Evolutionary conservation across 2,113 vertebrate genomes (phyloP), one percentile per base, ranked within the genome.

Genomic region (Phocoena phocoena): DNA sequence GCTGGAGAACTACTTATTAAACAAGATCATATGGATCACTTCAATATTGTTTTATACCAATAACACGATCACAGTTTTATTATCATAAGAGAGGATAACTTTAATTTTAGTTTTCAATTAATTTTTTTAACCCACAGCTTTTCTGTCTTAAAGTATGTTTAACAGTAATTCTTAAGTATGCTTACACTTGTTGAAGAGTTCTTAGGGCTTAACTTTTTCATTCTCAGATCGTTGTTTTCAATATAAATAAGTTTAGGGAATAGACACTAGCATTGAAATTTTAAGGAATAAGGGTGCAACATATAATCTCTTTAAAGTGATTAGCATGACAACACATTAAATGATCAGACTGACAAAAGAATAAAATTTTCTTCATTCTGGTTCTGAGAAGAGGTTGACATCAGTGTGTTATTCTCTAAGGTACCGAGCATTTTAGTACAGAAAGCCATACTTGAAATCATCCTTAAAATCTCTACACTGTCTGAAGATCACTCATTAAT

Each of bases 301-400:
- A 92, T 83, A 31, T 90, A 96, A 96, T 41, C 79, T 83, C 80
- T 74, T 95, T 77, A 93, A 68, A 14, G 31, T 93, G 92, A 93
- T 93, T 97, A 96, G 31, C 60, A 85, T 93, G 21, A 84, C 25
- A 95, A 65, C 14, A 1, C 70, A 87, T 80, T 89, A 90, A 96
- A 38, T 92, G 6, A 77, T 96, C 76, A 95, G 17, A 4, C 53
- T 93, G 67, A 90, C 33, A 93, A 96, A 97, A 91, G 88, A 95
- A 95, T 74, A 81, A 20, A 65, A 50, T 90, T 82, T 88, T 93
- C 8, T 80, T 79, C 38, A 83, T 95, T 97, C 62, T 55, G 74
- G 82, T 83, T n/a, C 36, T 82, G 6, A 50, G 53, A 86, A 73
- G 28, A 90, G 31, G 81, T 62, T 80, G 58, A 2, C 58, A 68